Evolutionary conservation across 2,113 vertebrate species (phyloP), one percentile per base, ranked within the genome.

Genomic region (Carlito syrichta): DNA sequence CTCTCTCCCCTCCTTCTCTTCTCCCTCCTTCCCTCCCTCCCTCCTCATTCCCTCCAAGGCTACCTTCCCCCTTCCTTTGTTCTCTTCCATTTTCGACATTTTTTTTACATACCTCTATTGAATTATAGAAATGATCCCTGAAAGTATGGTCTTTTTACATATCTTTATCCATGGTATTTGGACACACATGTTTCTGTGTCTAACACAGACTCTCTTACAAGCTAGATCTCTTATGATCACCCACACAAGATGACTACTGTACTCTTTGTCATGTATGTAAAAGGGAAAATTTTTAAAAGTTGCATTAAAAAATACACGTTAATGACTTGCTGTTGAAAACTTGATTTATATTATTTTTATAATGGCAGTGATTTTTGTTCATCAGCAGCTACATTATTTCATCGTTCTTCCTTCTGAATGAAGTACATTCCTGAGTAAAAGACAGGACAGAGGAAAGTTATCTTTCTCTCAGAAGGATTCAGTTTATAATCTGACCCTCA

Each of bases 361-460:
- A 58, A 52, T 86, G 27, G 30, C 43, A 38, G 23, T 89, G 19
- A 17, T 83, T 1, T 84, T 91, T 92, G 22, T 94, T n/a, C 13
- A 4, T 90, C 69, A 30, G 17, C 45, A 43, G 45, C 25, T 85
- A 56, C 27, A 54, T 76, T 62, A 45, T 93, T 77, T 89, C 32
- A 30, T 89, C 58, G 5, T 77, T 81, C 71, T 89, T 92, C 48
- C 13, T 93, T 86, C 56, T 74, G 25, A 78, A 77, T 62, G 88
- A 60, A 2, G 68, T 13, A 38, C 19, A 27, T 82, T 63, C 71
- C 71, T 30, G 45, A 56, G 45, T 85, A 93, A 93, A 52, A 30
- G 78, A 6, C 32, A 16, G 20, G 22, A 78, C 69, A 78, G 11
- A 77, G 52, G 35, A 89, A 89, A 48, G 13, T 77, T 66, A 25